Evolutionary conservation across 1,140 invertebrate genomes (phyloP).

Genomic region (Lineus longissimus): DNA sequence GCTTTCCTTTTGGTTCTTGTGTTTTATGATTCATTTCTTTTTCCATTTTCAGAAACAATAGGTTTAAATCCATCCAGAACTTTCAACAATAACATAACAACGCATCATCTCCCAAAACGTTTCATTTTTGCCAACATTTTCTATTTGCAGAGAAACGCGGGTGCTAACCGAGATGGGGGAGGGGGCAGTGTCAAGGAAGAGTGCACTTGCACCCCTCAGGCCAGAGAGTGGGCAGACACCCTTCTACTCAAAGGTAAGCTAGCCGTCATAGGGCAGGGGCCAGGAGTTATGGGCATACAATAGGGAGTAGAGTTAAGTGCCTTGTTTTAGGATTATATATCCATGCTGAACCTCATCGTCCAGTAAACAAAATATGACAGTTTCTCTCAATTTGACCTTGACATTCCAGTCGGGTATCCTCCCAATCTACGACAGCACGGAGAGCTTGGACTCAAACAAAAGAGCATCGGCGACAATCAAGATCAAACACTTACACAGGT

Average conservation of each 20-base stretch:
- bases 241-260: constrained; percentile 33
- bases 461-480: constrained; percentile 32
- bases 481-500: constrained; percentile 35
- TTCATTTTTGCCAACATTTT: no score
- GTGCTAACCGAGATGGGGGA: constrained; percentile 18
- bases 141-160: no score
- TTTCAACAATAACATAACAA: no score
- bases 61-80: no score
- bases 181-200: constrained; percentile 32
- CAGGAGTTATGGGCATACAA: background rate
- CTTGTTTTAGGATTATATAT: no score
- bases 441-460: constrained; percentile 30
- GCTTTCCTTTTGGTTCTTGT: no score
- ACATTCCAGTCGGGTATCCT: constrained; percentile 22
- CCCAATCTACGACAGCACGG: constrained; percentile 37
- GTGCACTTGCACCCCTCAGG: constrained; percentile 38
- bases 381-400: background rate
- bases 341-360: no score
- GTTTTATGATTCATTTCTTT: no score
- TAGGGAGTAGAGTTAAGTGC: no score
- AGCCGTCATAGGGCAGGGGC: background rate
- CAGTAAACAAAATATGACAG: no score
- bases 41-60: no score
- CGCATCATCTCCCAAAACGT: no score
- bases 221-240: constrained; percentile 39